Evolutionary conservation across 2,113 vertebrate genomes (phyloP).

Genomic region (Cichladusa arquata): DNA sequence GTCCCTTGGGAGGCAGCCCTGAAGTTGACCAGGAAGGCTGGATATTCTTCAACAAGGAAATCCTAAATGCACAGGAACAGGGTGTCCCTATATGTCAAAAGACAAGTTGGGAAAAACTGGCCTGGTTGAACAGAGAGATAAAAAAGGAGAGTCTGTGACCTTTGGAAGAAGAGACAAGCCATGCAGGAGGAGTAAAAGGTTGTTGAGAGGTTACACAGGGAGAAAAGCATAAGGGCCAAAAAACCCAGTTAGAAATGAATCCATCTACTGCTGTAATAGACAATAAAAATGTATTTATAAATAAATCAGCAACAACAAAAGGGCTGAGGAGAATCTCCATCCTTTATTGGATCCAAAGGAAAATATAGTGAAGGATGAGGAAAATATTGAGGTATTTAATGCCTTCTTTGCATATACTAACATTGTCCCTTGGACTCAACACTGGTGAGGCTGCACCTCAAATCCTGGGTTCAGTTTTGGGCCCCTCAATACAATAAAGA

Average conservation of each 20-base stretch:
- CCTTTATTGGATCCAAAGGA: background rate
- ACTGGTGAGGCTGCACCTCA: background rate
- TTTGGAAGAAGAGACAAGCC: background rate
- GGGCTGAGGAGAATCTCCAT: background rate
- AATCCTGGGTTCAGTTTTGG: background rate
- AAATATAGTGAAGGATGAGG: background rate
- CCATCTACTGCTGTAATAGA: background rate
- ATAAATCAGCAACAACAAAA: background rate
- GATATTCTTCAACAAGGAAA: background rate
- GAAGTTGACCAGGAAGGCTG: background rate
- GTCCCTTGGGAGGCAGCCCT: background rate
- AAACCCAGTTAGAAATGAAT: background rate
- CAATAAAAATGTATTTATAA: background rate
- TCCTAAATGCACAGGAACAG: background rate
- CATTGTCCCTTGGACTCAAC: accelerated
- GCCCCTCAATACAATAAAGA: background rate
- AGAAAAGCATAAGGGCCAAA: background rate
- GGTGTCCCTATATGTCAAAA: background rate
- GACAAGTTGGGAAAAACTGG: accelerated
- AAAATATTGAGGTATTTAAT: background rate
- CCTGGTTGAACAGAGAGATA: background rate
- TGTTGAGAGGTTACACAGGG: background rate
- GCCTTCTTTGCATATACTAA: background rate
- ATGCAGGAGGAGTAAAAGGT: background rate
- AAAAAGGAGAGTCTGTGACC: background rate